phyloP scores from a whole-genome alignment of 2,888 invertebrate genomes.

The Hybos culiciformis region DNA sequence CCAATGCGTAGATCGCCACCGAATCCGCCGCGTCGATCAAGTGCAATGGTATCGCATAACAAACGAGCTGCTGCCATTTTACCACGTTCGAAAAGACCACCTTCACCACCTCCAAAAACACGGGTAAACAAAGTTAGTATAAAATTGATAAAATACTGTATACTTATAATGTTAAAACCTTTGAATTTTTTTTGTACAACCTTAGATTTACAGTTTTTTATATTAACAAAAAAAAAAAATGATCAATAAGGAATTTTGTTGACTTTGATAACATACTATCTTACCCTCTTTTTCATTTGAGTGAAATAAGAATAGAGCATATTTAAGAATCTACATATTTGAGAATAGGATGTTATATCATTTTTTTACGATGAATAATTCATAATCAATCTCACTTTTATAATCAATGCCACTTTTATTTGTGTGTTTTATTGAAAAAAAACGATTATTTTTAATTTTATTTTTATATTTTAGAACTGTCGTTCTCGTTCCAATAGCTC shows the following conservation, averaged over 20 bases:
- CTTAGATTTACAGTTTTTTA: no score
- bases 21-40: conserved; percentile 24
- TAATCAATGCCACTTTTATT: background rate
- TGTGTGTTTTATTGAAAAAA: conserved; percentile 5
- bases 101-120: conserved; percentile 36
- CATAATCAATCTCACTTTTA: no score
- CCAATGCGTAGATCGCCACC: conserved; percentile 6
- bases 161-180: background rate
- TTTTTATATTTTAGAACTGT: conserved; percentile 23
- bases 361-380: no score
- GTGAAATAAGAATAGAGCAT: no score
- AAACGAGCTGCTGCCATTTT: conserved; percentile 20
- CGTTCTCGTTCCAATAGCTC: conserved; percentile 63
- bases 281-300: no score
- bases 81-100: conserved; percentile 35
- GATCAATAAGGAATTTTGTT: no score
- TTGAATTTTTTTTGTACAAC: background rate
- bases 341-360: background rate
- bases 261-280: no score
- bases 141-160: background rate
- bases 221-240: no score
- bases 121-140: conserved; percentile 12
- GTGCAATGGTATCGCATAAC: conserved; percentile 22
- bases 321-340: conserved; percentile 1
- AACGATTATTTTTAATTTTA: background rate